A percentile compares a stretch with the other conserved stretches of the same genome.
Evolutionary conservation across 1,140 invertebrate species (phyloP).

Genomic region (Papilio polyxenes): DNA sequence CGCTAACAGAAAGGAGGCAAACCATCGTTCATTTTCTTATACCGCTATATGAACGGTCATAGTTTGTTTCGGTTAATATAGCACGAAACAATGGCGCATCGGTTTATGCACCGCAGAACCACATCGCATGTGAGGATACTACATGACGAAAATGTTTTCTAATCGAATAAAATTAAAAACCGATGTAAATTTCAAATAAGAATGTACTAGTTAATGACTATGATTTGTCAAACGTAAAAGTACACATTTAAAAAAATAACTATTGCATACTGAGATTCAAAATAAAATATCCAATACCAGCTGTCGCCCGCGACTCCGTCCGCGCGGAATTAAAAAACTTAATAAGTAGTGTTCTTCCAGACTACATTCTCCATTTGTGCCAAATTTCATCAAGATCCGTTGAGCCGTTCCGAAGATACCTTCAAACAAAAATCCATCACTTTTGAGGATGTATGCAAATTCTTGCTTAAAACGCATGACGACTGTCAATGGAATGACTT

Average conservation of each 20-base stretch:
- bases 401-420: too few species aligned
- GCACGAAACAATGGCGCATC: constrained; percentile 60
- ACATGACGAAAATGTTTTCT: not conserved
- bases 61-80: constrained; percentile 59
- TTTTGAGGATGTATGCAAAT: not conserved
- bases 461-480: not conserved
- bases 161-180: not conserved
- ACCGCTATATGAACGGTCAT: constrained; percentile 42
- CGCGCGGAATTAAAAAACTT: too few species aligned
- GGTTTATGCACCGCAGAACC: constrained; percentile 55
- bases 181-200: not conserved
- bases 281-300: too few species aligned
- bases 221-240: not conserved
- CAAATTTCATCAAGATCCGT: too few species aligned
- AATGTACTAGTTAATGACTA: not conserved
- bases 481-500: not conserved
- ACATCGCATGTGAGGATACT: constrained; percentile 47
- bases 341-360: too few species aligned
- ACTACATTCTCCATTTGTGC: too few species aligned
- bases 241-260: too few species aligned
- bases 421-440: too few species aligned
- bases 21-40: not conserved
- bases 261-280: too few species aligned
- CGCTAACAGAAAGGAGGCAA: not conserved
- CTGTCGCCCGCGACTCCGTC: too few species aligned